These are phyloP conservation scores for Lucilia sericata DNA, from an alignment of 1,140 invertebrate species.

Conservation along the genomic window DNA sequence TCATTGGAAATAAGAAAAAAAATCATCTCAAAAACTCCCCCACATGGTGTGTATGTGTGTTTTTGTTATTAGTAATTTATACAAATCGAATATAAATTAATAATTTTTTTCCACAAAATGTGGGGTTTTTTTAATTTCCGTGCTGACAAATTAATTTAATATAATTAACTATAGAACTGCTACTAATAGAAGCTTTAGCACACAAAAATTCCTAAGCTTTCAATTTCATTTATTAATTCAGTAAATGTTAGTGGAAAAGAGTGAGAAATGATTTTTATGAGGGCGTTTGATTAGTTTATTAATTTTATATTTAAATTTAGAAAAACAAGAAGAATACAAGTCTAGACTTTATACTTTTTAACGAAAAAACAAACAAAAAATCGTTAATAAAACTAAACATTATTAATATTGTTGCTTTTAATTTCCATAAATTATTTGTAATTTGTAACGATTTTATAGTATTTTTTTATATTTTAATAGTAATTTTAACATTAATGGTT, in stretches of 20 bases:
- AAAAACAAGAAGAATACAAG: neutral
- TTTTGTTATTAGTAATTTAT: neutral
- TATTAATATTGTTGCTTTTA: constrained; percentile 43
- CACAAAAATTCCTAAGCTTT: neutral
- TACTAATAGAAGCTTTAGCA: neutral
- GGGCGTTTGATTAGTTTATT: constrained; percentile 14
- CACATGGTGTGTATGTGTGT: neutral
- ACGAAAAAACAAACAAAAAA: neutral
- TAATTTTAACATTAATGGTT: neutral
- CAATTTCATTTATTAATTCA: neutral
- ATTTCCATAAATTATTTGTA: constrained; percentile 48
- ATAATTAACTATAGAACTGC: constrained; percentile 38
- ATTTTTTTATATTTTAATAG: neutral
- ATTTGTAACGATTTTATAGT: constrained; percentile 33
- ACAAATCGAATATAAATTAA: constrained; percentile 24
- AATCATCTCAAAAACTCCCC: constrained; percentile 10
- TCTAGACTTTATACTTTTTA: neutral
- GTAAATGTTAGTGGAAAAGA: too few species aligned
- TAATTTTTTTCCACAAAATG: neutral
- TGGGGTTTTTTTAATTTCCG: constrained; percentile 46
- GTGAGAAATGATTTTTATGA: neutral
- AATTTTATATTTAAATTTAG: constrained; percentile 14
- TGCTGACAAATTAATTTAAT: constrained; percentile 51
- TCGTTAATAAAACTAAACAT: neutral
- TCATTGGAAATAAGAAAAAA: neutral